A percentile compares a stretch with the other conserved stretches of the same genome.
Evolutionary conservation across 2,113 vertebrate species (phyloP).

Genomic region (Rhombomys opimus): DNA sequence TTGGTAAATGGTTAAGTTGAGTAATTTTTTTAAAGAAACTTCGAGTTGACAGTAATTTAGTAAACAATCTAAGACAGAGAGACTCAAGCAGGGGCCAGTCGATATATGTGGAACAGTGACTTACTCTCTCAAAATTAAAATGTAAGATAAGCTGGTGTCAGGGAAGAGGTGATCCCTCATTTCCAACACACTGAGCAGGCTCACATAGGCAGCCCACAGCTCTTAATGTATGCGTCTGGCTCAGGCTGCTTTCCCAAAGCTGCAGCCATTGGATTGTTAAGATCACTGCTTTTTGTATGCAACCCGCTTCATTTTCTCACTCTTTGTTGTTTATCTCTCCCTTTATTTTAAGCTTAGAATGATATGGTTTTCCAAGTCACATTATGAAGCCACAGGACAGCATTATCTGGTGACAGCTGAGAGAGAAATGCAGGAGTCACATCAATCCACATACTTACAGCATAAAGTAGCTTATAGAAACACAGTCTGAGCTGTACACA

Average conservation of each 20-base stretch:
- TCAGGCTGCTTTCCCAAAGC: constrained; percentile 93
- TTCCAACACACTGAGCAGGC: constrained; percentile 92
- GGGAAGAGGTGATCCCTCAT: constrained; percentile 89
- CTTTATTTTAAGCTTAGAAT: constrained; percentile 88
- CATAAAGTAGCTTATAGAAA: constrained; percentile 43
- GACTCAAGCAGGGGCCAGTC: constrained; percentile 79
- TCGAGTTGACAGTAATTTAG: constrained; percentile 82
- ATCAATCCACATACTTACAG: background rate
- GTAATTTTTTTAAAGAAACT: constrained; percentile 75
- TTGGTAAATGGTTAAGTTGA: constrained; percentile 82
- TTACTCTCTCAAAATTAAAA: constrained; percentile 89
- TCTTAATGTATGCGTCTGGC: constrained; percentile 98
- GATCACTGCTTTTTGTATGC: constrained; percentile 96
- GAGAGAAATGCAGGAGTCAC: constrained; percentile 52
- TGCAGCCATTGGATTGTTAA: constrained; percentile 92
- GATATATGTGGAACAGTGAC: constrained; percentile 86
- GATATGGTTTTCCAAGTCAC: constrained; percentile 92
- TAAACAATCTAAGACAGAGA: constrained; percentile 77
- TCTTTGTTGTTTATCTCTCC: constrained; percentile 90
- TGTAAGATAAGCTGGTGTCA: constrained; percentile 88
- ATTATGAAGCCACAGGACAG: constrained; percentile 85
- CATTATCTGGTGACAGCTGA: constrained; percentile 73
- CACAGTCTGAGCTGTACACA: constrained; percentile 37
- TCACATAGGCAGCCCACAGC: constrained; percentile 94
- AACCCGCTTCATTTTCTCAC: constrained; percentile 90